Evolutionary conservation across 2,797 vertebrate genomes (phyloP), one percentile per base, ranked within the genome.

Genomic region (Chrosomus eos): DNA sequence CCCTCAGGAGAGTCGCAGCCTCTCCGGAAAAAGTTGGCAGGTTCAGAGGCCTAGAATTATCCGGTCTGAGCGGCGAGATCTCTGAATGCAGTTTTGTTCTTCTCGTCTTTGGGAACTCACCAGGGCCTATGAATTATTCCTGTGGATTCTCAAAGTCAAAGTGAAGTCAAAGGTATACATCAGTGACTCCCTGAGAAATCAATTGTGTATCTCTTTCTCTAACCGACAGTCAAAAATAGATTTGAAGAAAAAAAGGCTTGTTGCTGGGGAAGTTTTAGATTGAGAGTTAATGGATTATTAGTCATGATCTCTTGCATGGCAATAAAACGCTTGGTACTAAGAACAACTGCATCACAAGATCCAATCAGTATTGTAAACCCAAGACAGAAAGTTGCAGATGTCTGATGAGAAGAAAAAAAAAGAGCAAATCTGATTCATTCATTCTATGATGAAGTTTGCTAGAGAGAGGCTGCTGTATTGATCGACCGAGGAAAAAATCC

Each of bases 41-140:
- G 91, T 91, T 87, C 88, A 88, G 78, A 86, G 91, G 90, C 91
- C 73, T 80, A 83, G 70, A 89, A 88, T 94, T 86, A 91, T 92
- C 90, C 89, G 73, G 92, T 91, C 92, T 91, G 91, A 94, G 93
- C 87, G 85, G 77, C 60, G 86, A 90, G 91, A 91, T 88, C 91
- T 93, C 89, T 93, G 90, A 94, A 93, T 92, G 88, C 88, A 89
- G 81, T 87, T 89, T 92, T 93, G 92, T 93, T 94, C 93, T 89
- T 90, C 87, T 86, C 84, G 87, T 88, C 89, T 93, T 89, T 89
- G 88, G 85, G 92, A 94, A 91, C 90, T 93, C 89, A 23, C 91
- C 33, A 84, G 76, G 84, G 90, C 91, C 89, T 89, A 95, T 94
- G 93, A 95, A 95, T 95, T 94, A 95, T 96, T 95, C 95, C 90